Base-by-base conservation (phyloP, 2,888 invertebrate genomes). In the Panzeria rudis region DNA sequence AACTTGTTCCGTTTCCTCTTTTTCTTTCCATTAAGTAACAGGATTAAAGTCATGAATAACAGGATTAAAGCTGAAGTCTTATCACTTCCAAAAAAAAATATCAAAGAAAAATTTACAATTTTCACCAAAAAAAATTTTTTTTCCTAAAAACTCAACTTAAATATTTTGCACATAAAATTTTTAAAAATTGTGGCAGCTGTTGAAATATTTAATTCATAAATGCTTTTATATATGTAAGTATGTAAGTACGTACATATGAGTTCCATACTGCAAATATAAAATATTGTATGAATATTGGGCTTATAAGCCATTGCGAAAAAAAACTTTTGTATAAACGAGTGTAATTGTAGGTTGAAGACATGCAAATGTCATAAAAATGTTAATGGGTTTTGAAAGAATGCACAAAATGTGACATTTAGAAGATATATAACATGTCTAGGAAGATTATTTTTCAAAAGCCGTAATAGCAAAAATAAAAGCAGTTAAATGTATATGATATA, bases 21-120 rank as follows among this genome's bases (percentile, higher is more conserved):
- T 77, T 54, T 17, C 20, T 6, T n/a, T n/a, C 6, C 59, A 72
- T 56, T 54, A 75, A 29, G 62, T 56, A 62, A 64, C 61, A 82
- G 85, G 85, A 85, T 85, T 81, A 85, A 32, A 69, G 68, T 52
- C 77, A 84, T 81, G 50, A 81, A 81, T 81, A 77, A 84, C 56
- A 62, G 73, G 77, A 81, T 85, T 81, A 75, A 85, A 71, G 25
- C 56, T 25, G 54, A 75, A 62, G 41, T 69, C 75, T 69, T 69
- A 20, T 56, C 56, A 66, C 61, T 62, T 76, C 8, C 38, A 71
- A 52, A 44, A 69, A 78, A n/a, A 68, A 71, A 59, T 1, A 29
- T 29, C 4, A 56, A 23, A 32, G 17, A 71, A 41, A 25, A 44
- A 50, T 32, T 25, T 7, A 62, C n/a, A 75, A 50, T 29, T 35